Base-by-base conservation (phyloP, 2,797 vertebrate genomes). In the Mustela erminea region DNA sequence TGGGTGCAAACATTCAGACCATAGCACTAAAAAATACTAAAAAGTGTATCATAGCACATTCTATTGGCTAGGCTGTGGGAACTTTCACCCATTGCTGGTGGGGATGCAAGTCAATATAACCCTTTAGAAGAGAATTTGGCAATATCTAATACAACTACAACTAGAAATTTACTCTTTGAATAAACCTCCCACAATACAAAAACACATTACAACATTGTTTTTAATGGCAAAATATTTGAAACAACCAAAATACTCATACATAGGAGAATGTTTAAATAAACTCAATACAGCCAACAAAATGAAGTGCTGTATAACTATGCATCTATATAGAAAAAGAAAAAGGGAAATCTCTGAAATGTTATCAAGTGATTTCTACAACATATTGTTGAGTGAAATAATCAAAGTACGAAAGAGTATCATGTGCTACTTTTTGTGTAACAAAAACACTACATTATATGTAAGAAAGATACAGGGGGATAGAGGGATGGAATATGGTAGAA, bases 351-450 rank as follows among this genome's bases (percentile, higher is more conserved):
- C 18, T 46, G 5, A 87, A 64, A 17, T 38, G 35, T 56, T 46
- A 35, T 46, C 9, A 8, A 46, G n/a, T 20, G 21, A 58, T 93
- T 95, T 92, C 58, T 81, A 93, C 56, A 56, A 38, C 35, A 84
- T 80, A 93, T 27, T 60, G 64, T 70, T 74, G 75, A 91, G 20
- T 88, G 38, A 94, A 94, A 96, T 23, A 60, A 68, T 58, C 23
- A 75, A 72, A 82, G 35, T 54, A 23, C 7, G 46, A 68, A 89
- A 83, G 17, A 68, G 4, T 35, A 77, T 56, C 83, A 25, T 66
- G 18, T 87, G 23, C 20, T 41, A 60, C 38, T 81, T 88, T 87
- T 27, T 93, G 1, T 87, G 27, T 75, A 60, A 49, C 58, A 90
- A 82, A 85, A 68, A 74, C 35, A 43, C 54, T 94, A n/a, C 14